A percentile compares a stretch with the other conserved stretches of the same genome.
These are phyloP conservation scores for Cremastinae sp. DNA, from an alignment of 2,888 invertebrate genomes.

Conservation along the genomic window DNA sequence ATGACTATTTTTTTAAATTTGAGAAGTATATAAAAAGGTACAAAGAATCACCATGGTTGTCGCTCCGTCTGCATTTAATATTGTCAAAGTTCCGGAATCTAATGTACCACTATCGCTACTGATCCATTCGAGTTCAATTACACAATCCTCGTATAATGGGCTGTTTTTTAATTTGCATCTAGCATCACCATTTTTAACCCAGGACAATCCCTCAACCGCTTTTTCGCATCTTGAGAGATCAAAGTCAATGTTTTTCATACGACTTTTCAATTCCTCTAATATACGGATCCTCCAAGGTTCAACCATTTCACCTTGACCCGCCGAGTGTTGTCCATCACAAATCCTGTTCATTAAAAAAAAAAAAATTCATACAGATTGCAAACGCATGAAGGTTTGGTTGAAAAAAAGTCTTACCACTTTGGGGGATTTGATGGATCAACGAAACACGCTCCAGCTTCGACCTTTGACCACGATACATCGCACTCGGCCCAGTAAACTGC, in stretches of 20 bases:
- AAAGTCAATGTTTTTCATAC: constrained; percentile 81
- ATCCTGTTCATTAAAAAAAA: constrained; percentile 65
- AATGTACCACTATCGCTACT: constrained; percentile 83
- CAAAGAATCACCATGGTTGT: constrained; percentile 85
- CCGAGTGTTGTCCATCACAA: constrained; percentile 82
- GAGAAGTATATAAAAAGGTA: constrained; percentile 4
- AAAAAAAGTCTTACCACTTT: constrained; percentile 83
- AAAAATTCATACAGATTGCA: constrained; percentile 25
- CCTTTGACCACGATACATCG: constrained; percentile 90
- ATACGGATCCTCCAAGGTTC: constrained; percentile 90
- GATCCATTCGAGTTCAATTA: constrained; percentile 92
- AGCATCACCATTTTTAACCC: constrained; percentile 92
- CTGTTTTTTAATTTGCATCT: constrained; percentile 82
- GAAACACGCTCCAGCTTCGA: constrained; percentile 89
- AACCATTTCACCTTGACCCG: constrained; percentile 84
- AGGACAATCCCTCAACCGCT: constrained; percentile 90
- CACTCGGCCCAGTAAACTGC: constrained; percentile 90
- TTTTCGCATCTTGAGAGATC: constrained; percentile 86
- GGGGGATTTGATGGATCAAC: constrained; percentile 88
- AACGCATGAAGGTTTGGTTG: neutral
- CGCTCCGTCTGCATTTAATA: constrained; percentile 89
- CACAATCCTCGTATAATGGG: constrained; percentile 86
- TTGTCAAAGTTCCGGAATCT: constrained; percentile 87
- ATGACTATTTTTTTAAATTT: constrained; percentile 44
- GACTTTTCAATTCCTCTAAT: constrained; percentile 85